Evolutionary conservation across 1,140 invertebrate genomes (phyloP).

Genomic region (Dreissena rostriformis): DNA sequence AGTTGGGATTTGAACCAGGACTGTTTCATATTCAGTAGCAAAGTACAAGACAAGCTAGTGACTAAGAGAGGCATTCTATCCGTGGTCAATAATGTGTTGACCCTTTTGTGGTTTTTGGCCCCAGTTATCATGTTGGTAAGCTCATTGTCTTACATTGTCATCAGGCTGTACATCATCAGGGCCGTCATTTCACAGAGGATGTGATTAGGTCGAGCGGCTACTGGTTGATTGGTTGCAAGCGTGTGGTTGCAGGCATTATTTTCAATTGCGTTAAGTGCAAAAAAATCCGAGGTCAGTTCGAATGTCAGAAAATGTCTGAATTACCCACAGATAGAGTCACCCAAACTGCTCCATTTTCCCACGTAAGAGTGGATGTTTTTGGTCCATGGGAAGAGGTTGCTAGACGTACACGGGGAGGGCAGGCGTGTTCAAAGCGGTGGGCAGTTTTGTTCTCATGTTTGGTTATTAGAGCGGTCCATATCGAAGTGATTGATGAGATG

Average conservation of each 20-base stretch:
- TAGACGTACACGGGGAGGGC: background rate
- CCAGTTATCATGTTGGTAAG: no score
- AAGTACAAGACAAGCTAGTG: background rate
- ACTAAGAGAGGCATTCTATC: no score
- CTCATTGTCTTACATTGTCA: constrained; percentile 31
- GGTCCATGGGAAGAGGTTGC: constrained; percentile 17
- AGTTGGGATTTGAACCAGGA: constrained; percentile 60
- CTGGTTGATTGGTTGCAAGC: constrained; percentile 55
- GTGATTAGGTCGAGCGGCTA: constrained; percentile 39
- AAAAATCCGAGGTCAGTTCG: constrained; percentile 31
- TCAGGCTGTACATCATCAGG: constrained; percentile 49
- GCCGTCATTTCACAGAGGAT: constrained; percentile 48
- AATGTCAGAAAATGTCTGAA: constrained; percentile 59
- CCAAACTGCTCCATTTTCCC: constrained; percentile 1
- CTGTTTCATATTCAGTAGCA: constrained; percentile 42
- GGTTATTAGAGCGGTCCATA: constrained; percentile 17
- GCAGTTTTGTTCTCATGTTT: constrained; percentile 33
- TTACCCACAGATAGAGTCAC: constrained; percentile 25
- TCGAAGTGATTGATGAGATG: constrained; percentile 9
- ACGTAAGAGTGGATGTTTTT: constrained; percentile 32
- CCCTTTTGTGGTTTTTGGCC: no score
- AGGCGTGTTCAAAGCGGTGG: constrained; percentile 13
- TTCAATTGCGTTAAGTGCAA: constrained; percentile 57
- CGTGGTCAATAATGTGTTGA: no score
- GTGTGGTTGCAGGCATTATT: constrained; percentile 48